phyloP scores from a whole-genome alignment of 2,797 vertebrate genomes.

The Lophius americanus region DNA sequence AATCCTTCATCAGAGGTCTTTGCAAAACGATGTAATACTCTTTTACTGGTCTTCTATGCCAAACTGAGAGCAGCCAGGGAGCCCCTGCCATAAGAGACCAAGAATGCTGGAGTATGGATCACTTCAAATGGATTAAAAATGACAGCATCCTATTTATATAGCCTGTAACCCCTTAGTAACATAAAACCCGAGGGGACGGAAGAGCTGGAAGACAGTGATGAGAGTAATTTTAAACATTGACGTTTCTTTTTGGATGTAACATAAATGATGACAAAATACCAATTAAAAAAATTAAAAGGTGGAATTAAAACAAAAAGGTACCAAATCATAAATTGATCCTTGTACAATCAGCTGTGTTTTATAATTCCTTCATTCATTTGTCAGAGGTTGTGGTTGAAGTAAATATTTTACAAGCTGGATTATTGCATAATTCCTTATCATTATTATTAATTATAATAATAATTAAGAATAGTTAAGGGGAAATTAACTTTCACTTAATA shows the following conservation, averaged over 20 bases:
- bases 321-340: not conserved
- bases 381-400: not conserved
- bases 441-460: too few relatives aligned
- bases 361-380: not conserved
- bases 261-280: not conserved
- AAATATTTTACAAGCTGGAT: not conserved
- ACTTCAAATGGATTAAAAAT: conserved; percentile 53
- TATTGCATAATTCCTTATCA: not conserved
- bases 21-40: conserved; percentile 57
- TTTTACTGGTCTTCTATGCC: conserved; percentile 29
- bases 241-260: not conserved
- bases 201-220: conserved; percentile 7
- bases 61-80: conserved; percentile 38
- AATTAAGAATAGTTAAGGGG: too few relatives aligned
- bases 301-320: not conserved
- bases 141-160: conserved; percentile 47
- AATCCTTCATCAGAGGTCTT: conserved; percentile 49
- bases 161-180: conserved; percentile 23
- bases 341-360: not conserved
- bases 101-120: conserved; percentile 37
- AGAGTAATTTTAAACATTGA: conserved; percentile 25
- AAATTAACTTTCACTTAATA: too few relatives aligned
- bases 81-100: conserved; percentile 34
- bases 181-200: conserved; percentile 27
- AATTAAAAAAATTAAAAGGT: not conserved